Percentiles rank a stretch among this genome's conserved stretches.
phyloP scores from a whole-genome alignment of 2,797 vertebrate species.

The Otolemur crassicaudatus region DNA sequence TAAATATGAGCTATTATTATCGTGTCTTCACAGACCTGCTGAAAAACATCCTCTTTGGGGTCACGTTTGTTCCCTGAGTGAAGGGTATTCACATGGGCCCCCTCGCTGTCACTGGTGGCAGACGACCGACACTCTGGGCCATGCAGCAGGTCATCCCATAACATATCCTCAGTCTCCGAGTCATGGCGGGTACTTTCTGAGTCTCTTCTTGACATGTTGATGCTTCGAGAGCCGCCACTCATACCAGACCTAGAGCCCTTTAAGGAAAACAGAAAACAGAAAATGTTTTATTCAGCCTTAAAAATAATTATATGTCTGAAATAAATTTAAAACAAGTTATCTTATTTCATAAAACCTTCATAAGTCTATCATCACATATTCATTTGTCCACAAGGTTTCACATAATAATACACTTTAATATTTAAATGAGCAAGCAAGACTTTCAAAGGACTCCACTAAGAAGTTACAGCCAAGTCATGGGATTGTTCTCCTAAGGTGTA shows the following conservation, averaged over 20 bases:
- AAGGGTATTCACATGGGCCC: conserved; percentile 78
- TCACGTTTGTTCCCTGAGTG: conserved; percentile 87
- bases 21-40: conserved; percentile 89
- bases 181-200: conserved; percentile 91
- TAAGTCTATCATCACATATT: neutral
- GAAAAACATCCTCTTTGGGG: conserved; percentile 92
- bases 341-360: neutral
- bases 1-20: neutral
- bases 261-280: neutral
- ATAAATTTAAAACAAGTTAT: conserved; percentile 3
- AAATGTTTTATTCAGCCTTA: neutral
- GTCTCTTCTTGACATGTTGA: conserved; percentile 86
- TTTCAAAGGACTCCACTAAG: neutral
- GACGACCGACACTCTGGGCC: conserved; percentile 94
- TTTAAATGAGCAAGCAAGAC: neutral
- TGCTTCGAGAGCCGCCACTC: conserved; percentile 77
- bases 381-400: neutral
- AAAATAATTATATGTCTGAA: neutral
- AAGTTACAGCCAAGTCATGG: neutral
- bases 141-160: conserved; percentile 98
- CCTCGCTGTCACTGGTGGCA: conserved; percentile 94
- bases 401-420: neutral
- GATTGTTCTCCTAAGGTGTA: neutral
- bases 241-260: conserved; percentile 83
- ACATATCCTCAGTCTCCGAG: conserved; percentile 96